Evolutionary conservation across 1,140 invertebrate genomes (phyloP).

Genomic region (Trachymyrmex cornetzi): DNA sequence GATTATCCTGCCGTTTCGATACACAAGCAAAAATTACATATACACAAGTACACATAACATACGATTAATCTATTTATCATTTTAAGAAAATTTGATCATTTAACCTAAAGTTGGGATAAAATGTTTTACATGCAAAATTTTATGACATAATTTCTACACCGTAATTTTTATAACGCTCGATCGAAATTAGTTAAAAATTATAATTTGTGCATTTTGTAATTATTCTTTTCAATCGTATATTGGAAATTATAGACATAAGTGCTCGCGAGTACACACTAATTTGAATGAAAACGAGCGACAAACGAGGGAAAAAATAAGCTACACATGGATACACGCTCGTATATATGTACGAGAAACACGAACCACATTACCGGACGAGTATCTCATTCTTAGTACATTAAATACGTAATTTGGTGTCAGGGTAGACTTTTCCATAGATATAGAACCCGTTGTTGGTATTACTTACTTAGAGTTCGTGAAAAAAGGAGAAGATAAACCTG

Average conservation of each 20-base stretch:
- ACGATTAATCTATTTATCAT: not conserved
- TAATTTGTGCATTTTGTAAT: not conserved
- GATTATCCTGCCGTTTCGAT: constrained; percentile 53
- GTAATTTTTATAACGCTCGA: not conserved
- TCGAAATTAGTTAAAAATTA: not conserved
- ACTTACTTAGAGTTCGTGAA: constrained; percentile 74
- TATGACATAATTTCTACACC: not conserved
- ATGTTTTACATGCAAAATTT: not conserved
- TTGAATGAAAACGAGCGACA: not conserved
- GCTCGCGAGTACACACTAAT: not conserved
- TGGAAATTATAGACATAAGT: constrained; percentile 19
- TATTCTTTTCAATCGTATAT: constrained; percentile 1
- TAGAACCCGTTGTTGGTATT: constrained; percentile 82
- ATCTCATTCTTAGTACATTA: constrained; percentile 87
- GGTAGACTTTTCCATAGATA: constrained; percentile 87
- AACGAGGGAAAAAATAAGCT: not conserved
- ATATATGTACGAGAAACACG: constrained; percentile 59
- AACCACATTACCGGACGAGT: constrained; percentile 84
- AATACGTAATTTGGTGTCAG: constrained; percentile 88
- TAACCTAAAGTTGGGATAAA: not conserved
- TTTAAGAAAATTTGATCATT: constrained; percentile 1
- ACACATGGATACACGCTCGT: constrained; percentile 44
- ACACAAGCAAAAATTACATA: constrained; percentile 22
- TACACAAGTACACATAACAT: not conserved
- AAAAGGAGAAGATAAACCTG: constrained; percentile 45